Evolutionary conservation across 2,113 vertebrate genomes (phyloP).

Genomic region (Syngnathus typhle): DNA sequence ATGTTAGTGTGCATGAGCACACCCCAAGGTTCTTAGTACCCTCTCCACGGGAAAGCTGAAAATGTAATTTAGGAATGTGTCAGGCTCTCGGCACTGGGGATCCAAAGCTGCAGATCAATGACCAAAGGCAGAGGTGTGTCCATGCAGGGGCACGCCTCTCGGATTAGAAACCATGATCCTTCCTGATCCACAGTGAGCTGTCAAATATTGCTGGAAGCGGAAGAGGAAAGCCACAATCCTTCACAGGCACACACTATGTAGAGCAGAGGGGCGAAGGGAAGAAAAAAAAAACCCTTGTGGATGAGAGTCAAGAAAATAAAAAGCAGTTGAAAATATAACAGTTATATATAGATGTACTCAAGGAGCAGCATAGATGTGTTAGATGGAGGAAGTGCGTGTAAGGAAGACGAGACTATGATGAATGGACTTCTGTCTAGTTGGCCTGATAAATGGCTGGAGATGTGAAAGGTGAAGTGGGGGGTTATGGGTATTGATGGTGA

Average conservation of each 20-base stretch:
- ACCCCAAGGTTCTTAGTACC: slow-evolving; percentile 24
- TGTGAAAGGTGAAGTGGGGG: slow-evolving; percentile 54
- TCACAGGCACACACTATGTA: slow-evolving; percentile 27
- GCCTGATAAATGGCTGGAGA: slow-evolving; percentile 43
- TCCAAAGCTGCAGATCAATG: slow-evolving; percentile 34
- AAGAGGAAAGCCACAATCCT: slow-evolving; percentile 10
- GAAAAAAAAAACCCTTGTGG: slow-evolving; percentile 6
- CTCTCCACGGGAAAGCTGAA: slow-evolving; percentile 38
- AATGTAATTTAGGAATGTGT: slow-evolving; percentile 51
- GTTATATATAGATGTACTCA: slow-evolving; percentile 1
- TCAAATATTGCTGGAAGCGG: slow-evolving; percentile 43
- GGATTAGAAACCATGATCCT: slow-evolving; percentile 63
- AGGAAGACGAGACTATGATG: slow-evolving; percentile 29
- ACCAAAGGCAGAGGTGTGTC: slow-evolving; percentile 53
- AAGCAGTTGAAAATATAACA: not conserved
- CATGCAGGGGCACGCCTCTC: slow-evolving; percentile 42
- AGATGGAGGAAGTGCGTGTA: slow-evolving; percentile 7
- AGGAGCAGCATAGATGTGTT: slow-evolving; percentile 20
- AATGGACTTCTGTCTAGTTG: slow-evolving; percentile 38
- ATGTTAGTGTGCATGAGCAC: slow-evolving; percentile 29
- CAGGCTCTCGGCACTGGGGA: slow-evolving; percentile 25
- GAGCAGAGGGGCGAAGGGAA: slow-evolving; percentile 14
- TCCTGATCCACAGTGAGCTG: slow-evolving; percentile 45
- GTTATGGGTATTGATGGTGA: slow-evolving; percentile 26
- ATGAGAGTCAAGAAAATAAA: not conserved